Evolutionary conservation across 2,797 vertebrate species (phyloP).

Genomic region (Onychomys leucogaster): DNA sequence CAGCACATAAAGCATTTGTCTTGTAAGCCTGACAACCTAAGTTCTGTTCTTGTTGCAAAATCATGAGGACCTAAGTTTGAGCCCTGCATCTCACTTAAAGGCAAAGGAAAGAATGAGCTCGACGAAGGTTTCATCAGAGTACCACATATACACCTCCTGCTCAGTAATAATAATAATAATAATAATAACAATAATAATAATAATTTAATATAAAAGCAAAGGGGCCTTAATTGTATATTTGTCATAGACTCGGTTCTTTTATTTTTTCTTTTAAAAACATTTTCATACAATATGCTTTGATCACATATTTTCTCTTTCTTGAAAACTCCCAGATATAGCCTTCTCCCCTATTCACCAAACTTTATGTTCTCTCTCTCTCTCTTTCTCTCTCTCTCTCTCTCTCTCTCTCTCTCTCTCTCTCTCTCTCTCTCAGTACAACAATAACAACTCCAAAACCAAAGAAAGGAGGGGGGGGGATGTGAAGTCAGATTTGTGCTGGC

Average conservation of each 20-base stretch:
- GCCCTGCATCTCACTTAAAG: not conserved
- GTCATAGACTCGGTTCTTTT: not conserved
- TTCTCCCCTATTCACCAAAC: not conserved
- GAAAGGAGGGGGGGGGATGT: not conserved
- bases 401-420: not conserved
- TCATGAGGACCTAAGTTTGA: not conserved
- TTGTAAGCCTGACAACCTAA: not conserved
- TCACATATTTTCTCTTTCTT: not conserved
- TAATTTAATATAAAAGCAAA: not conserved
- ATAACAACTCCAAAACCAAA: not conserved
- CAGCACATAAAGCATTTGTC: not conserved
- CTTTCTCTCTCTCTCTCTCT: no score
- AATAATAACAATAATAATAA: not conserved
- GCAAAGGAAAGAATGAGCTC: not conserved
- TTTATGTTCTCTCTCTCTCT: not conserved
- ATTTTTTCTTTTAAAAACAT: not conserved
- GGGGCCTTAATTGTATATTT: constrained; percentile 13
- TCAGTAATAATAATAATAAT: not conserved
- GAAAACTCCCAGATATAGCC: no score
- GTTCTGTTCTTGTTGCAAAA: not conserved
- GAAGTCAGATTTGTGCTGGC: not conserved
- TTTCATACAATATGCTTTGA: not conserved
- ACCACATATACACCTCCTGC: not conserved
- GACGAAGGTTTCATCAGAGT: not conserved
- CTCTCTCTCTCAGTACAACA: not conserved